Evolutionary conservation across 2,797 vertebrate genomes (phyloP).

Genomic region (Tauraco hartlaubi): DNA sequence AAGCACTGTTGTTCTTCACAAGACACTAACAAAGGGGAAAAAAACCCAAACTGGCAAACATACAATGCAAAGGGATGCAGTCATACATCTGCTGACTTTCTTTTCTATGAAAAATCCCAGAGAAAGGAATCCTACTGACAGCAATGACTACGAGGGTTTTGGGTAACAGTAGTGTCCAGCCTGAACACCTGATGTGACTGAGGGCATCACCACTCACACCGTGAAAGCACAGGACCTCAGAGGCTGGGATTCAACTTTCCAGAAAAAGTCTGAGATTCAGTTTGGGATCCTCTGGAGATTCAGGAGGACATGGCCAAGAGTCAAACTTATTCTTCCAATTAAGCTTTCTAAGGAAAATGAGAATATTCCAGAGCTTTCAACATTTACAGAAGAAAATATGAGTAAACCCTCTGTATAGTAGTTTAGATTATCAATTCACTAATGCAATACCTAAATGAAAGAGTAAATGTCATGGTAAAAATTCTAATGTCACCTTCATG

Average conservation of each 20-base stretch:
- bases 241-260: not conserved
- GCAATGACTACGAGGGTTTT: not conserved
- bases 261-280: not conserved
- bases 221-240: not conserved
- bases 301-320: not conserved
- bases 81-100: not conserved
- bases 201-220: not conserved
- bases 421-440: not conserved
- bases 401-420: not conserved
- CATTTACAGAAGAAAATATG: not conserved
- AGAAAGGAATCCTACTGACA: not conserved
- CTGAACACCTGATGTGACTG: not conserved
- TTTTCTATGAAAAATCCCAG: not conserved
- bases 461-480: not conserved
- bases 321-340: not conserved
- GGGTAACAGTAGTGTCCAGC: not conserved
- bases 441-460: not conserved
- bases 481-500: not conserved
- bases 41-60: not conserved
- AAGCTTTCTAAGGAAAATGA: not conserved
- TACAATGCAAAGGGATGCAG: not conserved
- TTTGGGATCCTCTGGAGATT: not conserved
- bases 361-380: not conserved
- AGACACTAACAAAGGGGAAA: not conserved
- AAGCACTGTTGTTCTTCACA: not conserved